These are phyloP conservation scores for Cottus gobio DNA, from an alignment of 2,113 vertebrate species.

Conservation along the genomic window DNA sequence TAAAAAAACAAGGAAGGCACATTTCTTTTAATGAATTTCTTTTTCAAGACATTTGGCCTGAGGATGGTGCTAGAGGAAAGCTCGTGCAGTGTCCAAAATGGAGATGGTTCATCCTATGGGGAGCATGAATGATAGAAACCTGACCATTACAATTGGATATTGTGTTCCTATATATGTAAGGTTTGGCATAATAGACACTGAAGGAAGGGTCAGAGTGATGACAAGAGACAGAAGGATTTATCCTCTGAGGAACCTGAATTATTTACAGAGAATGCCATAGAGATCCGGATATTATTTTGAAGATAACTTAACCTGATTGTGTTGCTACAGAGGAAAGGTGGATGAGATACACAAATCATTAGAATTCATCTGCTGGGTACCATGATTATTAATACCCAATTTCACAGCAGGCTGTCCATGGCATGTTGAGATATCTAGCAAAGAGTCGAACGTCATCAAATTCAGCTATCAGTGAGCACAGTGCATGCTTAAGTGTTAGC, in stretches of 20 bases:
- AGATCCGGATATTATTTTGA: not conserved
- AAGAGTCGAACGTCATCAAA: conserved; percentile 25
- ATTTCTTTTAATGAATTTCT: not conserved
- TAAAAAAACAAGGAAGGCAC: not conserved
- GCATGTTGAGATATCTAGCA: conserved; percentile 3
- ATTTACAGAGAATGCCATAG: not conserved
- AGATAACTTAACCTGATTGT: not conserved
- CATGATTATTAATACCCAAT: not conserved
- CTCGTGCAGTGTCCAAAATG: not conserved
- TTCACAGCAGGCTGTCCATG: not conserved
- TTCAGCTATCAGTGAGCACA: conserved; percentile 29
- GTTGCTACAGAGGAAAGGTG: not conserved
- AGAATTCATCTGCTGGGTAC: not conserved
- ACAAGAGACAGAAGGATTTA: not conserved
- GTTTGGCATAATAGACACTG: not conserved
- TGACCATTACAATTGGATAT: not conserved
- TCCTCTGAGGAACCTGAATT: not conserved
- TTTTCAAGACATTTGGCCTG: not conserved
- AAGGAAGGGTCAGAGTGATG: not conserved
- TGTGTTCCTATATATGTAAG: not conserved
- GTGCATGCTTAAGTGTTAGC: conserved; percentile 31
- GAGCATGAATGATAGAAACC: not conserved
- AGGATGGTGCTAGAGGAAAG: not conserved
- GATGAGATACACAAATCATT: not conserved
- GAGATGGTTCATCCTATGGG: not conserved